Percentiles rank a stretch among this genome's conserved stretches.
These are phyloP conservation scores for Macroglossus sobrinus DNA, from an alignment of 2,113 vertebrate species.

Conservation along the genomic window DNA sequence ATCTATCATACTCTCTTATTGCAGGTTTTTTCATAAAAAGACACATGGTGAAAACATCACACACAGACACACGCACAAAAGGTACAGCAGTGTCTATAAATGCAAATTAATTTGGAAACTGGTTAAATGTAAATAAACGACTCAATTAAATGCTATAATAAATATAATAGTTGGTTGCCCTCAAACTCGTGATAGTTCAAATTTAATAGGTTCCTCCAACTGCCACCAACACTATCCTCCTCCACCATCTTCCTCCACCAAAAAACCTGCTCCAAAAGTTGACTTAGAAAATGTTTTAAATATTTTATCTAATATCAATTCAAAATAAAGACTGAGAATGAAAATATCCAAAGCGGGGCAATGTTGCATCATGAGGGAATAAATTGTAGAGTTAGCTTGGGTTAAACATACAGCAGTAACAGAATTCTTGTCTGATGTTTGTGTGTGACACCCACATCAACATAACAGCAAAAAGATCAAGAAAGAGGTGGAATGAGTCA, in stretches of 20 bases:
- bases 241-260: background rate
- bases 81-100: background rate
- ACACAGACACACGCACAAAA: no score
- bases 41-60: background rate
- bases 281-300: background rate
- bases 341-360: background rate
- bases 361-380: background rate
- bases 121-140: background rate
- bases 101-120: background rate
- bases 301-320: conserved; percentile 5
- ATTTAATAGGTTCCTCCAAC: background rate
- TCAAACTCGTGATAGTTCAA: background rate
- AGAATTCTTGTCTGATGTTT: background rate
- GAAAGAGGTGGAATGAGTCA: background rate
- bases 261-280: background rate
- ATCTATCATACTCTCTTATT: background rate
- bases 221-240: rapidly evolving
- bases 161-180: background rate
- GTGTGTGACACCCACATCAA: background rate
- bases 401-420: background rate
- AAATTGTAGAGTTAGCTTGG: background rate
- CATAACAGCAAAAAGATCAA: background rate
- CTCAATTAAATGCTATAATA: background rate
- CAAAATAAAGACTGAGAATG: background rate
- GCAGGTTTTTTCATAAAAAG: background rate